Evolutionary conservation across 2,797 vertebrate genomes (phyloP), one percentile per base, ranked within the genome.

Genomic region (Catharus ustulatus): DNA sequence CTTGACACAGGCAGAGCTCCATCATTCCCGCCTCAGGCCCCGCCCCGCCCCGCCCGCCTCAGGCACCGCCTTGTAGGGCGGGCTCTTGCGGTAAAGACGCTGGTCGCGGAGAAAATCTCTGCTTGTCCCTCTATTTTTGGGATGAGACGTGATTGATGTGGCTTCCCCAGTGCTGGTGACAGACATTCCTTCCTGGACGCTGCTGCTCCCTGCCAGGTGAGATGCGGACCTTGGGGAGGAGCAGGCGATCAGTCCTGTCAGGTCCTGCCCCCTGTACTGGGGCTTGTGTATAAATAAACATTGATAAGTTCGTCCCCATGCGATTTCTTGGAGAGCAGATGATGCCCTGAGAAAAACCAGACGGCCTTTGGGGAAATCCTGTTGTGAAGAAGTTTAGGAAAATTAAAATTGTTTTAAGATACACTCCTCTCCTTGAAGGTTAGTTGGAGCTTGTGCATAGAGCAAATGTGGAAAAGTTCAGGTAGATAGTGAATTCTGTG

Each of bases 71-170:
- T 6, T 9, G 49, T 19, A 6, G 34, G 22, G 22, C 4, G 29
- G 45, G 11, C 10, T 46, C 5, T 0, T 30, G 63, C 3, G 23
- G 48, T 49, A 49, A 26, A 49, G 20, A 20, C 1, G 3, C 1
- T 5, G 63, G 11, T 9, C 1, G 0, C 0, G n/a, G 32, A 5
- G 22, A 5, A 2, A 22, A 0, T 22, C 30, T 5, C 13, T 1
- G 3, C n/a, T 55, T 30, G 9, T 45, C 6, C 19, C 6, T 57
- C 7, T 9, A 13, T 10, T 4, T 7, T 0, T 3, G 26, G 34
- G 17, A 15, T 32, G 8, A 16, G n/a, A 0, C 14, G 0, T 9
- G 21, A 23, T 11, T 11, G 22, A 1, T 18, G 23, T 13, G 49
- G 8, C 23, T n/a, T 10, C 14, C 12, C 10, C 15, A 4, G 55